phyloP scores from a whole-genome alignment of 2,113 vertebrate species.

The Eudyptes chrysolophus region DNA sequence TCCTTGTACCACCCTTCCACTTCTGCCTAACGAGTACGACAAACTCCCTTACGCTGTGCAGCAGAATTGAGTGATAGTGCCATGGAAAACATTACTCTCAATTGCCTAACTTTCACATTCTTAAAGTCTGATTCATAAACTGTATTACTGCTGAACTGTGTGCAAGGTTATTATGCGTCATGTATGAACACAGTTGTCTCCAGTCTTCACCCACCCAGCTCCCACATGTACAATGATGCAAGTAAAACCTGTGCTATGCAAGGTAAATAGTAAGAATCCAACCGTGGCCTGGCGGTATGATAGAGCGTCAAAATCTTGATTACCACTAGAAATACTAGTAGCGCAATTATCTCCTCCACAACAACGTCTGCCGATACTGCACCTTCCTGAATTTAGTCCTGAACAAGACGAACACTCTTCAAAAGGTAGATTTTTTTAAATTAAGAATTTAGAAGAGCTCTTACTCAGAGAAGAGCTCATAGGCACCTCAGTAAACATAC shows the following conservation, averaged over 20 bases:
- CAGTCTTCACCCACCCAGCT: background rate
- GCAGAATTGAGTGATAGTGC: accelerated
- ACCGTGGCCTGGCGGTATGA: accelerated
- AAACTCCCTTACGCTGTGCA: accelerated
- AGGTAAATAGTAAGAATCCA: background rate
- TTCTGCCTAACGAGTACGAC: accelerated
- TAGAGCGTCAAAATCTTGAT: background rate
- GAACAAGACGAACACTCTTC: background rate
- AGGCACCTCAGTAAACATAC: background rate
- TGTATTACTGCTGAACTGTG: background rate
- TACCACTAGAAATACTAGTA: background rate
- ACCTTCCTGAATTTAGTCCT: background rate
- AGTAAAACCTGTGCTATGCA: background rate
- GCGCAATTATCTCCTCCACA: background rate
- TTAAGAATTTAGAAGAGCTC: background rate
- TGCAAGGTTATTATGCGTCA: background rate
- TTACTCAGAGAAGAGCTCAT: background rate
- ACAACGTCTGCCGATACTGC: background rate
- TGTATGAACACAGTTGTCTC: accelerated
- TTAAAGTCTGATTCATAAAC: background rate
- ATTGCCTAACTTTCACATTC: background rate
- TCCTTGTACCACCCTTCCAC: background rate
- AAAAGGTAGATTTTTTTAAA: background rate
- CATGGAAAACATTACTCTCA: background rate
- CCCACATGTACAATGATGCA: accelerated